Conservation (phyloP, 1,140 invertebrate genomes). For the Andrena cerasifolii region DNA sequence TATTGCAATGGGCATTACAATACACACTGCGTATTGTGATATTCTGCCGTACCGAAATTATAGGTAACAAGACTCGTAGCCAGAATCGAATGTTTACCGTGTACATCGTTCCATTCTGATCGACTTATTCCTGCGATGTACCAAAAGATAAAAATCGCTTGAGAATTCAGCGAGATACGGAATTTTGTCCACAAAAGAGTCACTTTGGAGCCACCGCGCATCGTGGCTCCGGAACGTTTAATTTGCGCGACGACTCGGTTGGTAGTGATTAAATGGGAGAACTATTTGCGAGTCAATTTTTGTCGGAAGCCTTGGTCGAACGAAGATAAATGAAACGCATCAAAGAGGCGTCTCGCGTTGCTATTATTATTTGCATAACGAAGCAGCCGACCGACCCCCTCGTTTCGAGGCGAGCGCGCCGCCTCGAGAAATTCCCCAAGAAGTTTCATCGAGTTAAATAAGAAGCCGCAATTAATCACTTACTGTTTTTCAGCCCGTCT, state of each 20-base stretch:
- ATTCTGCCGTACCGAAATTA: background rate
- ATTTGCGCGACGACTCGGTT: background rate
- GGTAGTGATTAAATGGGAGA: slow-evolving; percentile 11
- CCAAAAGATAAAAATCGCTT: too few species aligned
- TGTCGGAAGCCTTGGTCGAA: background rate
- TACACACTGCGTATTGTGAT: too few species aligned
- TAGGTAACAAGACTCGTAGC: too few species aligned
- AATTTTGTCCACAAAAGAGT: too few species aligned
- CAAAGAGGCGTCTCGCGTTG: slow-evolving; percentile 39
- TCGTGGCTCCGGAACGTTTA: background rate
- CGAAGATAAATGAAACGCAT: slow-evolving; percentile 50
- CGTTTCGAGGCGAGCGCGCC: slow-evolving; percentile 3
- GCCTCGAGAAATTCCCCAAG: slow-evolving; percentile 55
- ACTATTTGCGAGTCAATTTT: slow-evolving; percentile 33
- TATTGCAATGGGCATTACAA: background rate
- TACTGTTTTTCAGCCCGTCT: slow-evolving; percentile 61
- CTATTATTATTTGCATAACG: slow-evolving; percentile 59
- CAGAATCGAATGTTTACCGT: background rate
- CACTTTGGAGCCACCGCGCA: background rate
- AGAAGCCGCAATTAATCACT: slow-evolving; percentile 68
- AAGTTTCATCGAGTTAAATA: slow-evolving; percentile 61
- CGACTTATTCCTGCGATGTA: too few species aligned
- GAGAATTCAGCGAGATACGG: too few species aligned
- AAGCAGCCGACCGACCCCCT: slow-evolving; percentile 12
- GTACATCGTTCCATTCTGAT: too few species aligned